A percentile compares a stretch with the other conserved stretches of the same genome.
phyloP scores from a whole-genome alignment of 2,888 invertebrate genomes.

The Drosophila prostipennis region DNA sequence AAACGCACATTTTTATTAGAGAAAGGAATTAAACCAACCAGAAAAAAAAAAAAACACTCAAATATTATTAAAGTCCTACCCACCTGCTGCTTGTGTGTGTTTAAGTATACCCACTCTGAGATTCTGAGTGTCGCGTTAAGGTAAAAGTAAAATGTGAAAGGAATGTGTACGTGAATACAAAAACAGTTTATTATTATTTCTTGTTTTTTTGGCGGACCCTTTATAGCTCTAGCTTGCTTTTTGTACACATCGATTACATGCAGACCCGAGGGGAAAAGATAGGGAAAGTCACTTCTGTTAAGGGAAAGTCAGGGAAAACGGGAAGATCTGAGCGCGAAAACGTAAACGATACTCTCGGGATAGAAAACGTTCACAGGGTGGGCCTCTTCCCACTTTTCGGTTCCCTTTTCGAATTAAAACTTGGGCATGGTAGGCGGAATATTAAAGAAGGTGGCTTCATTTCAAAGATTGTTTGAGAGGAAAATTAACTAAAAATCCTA shows the following conservation, averaged over 20 bases:
- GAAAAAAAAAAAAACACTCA: neutral
- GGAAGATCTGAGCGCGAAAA: neutral
- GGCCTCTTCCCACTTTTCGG: neutral
- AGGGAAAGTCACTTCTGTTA: constrained; percentile 3
- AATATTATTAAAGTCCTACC: neutral
- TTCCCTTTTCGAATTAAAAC: neutral
- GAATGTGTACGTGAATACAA: neutral
- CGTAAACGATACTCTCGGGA: neutral
- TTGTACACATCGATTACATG: constrained; percentile 3
- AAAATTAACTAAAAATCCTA: neutral
- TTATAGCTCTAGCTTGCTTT: neutral
- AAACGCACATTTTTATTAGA: constrained; percentile 3
- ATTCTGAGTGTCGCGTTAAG: constrained; percentile 6
- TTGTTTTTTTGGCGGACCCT: neutral
- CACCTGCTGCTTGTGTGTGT: constrained; percentile 3
- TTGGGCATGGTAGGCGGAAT: neutral
- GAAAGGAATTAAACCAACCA: neutral
- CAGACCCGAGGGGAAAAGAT: neutral
- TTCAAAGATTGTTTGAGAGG: neutral
- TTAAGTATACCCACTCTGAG: neutral
- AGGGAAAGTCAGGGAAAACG: neutral
- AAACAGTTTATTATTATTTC: neutral
- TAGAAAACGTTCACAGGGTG: neutral
- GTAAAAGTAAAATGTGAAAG: constrained; percentile 2
- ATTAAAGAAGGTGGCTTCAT: neutral